Base-by-base conservation (phyloP, 1,140 invertebrate genomes). In the Himalopsyche phryganea region DNA sequence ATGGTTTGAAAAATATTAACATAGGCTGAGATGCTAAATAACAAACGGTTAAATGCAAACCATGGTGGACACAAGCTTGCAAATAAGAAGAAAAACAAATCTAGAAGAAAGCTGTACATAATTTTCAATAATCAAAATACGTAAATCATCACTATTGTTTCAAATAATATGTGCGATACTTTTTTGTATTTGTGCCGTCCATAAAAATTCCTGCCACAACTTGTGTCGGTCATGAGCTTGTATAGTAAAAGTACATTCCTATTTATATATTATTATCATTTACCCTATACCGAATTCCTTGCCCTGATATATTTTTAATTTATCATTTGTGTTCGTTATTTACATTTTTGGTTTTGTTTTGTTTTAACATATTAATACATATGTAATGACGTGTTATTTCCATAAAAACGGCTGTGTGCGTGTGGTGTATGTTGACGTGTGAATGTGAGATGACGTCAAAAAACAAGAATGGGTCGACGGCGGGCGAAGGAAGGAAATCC, bases 181-280 rank as follows among this genome's bases (percentile, higher is more conserved):
- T 2, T 13, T 55, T 50, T 61, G 61, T 63, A 63, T 54, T 63
- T 63, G 61, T 63, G 61, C 46, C 61, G 61, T 63, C 61, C 50
- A 57, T 63, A 60, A 57, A 74, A 72, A 70, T 75, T 72, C 9
- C 23, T 75, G 73, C 74, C 77, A n/a, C n/a, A n/a, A 78, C 76
- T 80, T 78, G 76, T 79, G 78, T 80, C 77, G 77, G 77, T 78
- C 77, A 80, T 75, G 73, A 71, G 71, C 61, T 63, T 63, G 61
- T 63, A 53, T 47, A 60, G 56, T 63, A 63, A 62, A 28, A 41
- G 38, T 52, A 52, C 52, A 59, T 59, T 50, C 18, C 20, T 52
- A 51, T 51, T 15, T 38, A 38, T 51, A 51, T 51, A 49, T 58
- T 28, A 28, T 63, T 36, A 54, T 45, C 51, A 49, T 49, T 54